phyloP scores from a whole-genome alignment of 2,888 invertebrate species.

The Scrobipalpa atriplicella region DNA sequence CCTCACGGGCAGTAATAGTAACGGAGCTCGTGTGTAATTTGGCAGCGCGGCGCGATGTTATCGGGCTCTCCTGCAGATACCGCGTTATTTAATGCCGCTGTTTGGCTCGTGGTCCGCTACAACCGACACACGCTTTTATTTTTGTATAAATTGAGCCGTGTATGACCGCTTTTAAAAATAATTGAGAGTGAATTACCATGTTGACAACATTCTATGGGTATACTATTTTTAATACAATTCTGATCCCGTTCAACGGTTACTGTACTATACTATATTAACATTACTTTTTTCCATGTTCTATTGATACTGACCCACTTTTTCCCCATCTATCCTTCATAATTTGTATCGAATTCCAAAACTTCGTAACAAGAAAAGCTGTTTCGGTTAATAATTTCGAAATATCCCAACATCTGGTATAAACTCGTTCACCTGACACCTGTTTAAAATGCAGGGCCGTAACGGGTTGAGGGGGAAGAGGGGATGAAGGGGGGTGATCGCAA shows the following conservation, averaged over 20 bases:
- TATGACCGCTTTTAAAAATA: no score
- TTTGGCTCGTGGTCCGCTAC: neutral
- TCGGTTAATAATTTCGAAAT: neutral
- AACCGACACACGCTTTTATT: neutral
- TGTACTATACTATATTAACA: no score
- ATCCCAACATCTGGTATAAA: slow-evolving; percentile 1
- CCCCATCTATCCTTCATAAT: neutral
- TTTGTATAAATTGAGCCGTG: neutral
- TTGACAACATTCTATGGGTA: no score
- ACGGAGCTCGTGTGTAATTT: neutral
- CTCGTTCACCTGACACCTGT: slow-evolving; percentile 7
- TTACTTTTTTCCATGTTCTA: neutral
- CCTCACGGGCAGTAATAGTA: neutral
- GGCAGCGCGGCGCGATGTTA: neutral
- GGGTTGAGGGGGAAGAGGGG: neutral
- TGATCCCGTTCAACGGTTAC: no score
- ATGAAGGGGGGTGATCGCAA: neutral
- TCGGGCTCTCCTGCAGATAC: neutral
- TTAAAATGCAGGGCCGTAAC: neutral
- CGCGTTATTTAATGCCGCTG: neutral
- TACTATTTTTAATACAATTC: no score
- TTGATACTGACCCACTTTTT: neutral
- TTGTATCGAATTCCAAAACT: neutral
- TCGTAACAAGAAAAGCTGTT: neutral
- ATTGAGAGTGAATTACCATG: no score